Base-by-base conservation (phyloP, 2,888 invertebrate genomes). In the Hirudinaria manillensis region DNA sequence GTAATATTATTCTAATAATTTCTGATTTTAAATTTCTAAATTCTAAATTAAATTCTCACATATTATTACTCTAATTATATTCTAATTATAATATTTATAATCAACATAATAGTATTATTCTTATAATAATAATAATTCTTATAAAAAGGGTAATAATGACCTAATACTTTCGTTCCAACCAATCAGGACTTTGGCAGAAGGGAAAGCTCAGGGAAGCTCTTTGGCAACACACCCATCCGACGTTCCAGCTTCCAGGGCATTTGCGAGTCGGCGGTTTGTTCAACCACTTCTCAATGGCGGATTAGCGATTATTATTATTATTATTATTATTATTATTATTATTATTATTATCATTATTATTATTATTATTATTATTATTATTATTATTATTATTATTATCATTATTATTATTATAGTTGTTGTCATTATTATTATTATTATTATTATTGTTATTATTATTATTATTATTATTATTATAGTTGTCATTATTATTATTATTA, bases 161-260 rank as follows among this genome's bases (percentile, higher is more conserved):
- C 45, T 45, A 45, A 45, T 10, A 45, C 45, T 16, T 45, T 45
- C 13, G 38, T 7, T 45, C 45, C 45, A 7, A 45, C 45, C 45
- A 45, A 45, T 61, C 51, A 76, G 76, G 76, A 76, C 21, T 53
- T 75, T 24, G 75, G 74, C 45, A 66, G 74, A 61, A 68, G 76
- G 21, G 76, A 76, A 34, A 74, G 76, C 29, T 74, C 67, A 51
- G 76, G 76, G 21, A 78, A 78, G 27, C 56, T 77, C 3, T 68
- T 72, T 27, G 77, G 78, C 51, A 77, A 77, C 45, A 78, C 77
- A 29, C 79, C 77, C 34, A 82, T 81, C 72, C 77, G 84, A 72
- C 76, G 84, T 70, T 82, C 83, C 21, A 83, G 83, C 76, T 84
- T 84, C 77, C 83, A 83, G 76, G 82, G 82, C 36, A 80, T 84